phyloP scores from a whole-genome alignment of 2,888 invertebrate species.

The Philhelius pedissequus region DNA sequence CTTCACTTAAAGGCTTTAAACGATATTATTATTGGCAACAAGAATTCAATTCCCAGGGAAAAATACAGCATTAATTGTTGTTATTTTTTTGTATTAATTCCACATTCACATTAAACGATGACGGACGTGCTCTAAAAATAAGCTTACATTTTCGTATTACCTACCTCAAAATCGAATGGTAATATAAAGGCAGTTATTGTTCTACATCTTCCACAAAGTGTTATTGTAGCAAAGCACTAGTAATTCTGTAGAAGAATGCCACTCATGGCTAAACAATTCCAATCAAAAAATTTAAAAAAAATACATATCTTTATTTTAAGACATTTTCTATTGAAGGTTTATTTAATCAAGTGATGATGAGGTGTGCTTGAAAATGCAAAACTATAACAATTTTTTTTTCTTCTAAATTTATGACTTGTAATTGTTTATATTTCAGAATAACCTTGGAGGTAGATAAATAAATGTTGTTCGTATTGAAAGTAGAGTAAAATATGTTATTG shows the following conservation, averaged over 20 bases:
- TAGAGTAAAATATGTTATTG: too few relatives aligned
- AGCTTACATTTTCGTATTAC: background rate
- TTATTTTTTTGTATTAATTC: background rate
- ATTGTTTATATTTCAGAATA: slow-evolving; percentile 11
- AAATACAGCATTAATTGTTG: too few relatives aligned
- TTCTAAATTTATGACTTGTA: background rate
- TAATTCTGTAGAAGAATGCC: background rate
- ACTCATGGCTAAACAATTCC: background rate
- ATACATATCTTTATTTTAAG: background rate
- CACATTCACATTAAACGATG: background rate
- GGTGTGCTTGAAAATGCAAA: slow-evolving; percentile 3
- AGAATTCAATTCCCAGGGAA: too few relatives aligned
- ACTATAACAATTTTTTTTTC: background rate
- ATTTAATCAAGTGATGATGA: slow-evolving; percentile 7
- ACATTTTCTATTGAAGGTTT: slow-evolving; percentile 2
- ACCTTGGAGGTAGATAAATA: background rate
- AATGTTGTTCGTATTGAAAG: background rate
- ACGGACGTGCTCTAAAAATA: background rate
- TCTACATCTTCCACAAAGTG: background rate
- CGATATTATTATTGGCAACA: too few relatives aligned
- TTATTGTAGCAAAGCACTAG: background rate
- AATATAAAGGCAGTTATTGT: background rate
- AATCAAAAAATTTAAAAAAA: background rate
- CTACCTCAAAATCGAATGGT: background rate
- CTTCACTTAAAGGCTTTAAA: too few relatives aligned